Conservation (phyloP, 1,140 invertebrate genomes). For the Plectus sambesii region DNA sequence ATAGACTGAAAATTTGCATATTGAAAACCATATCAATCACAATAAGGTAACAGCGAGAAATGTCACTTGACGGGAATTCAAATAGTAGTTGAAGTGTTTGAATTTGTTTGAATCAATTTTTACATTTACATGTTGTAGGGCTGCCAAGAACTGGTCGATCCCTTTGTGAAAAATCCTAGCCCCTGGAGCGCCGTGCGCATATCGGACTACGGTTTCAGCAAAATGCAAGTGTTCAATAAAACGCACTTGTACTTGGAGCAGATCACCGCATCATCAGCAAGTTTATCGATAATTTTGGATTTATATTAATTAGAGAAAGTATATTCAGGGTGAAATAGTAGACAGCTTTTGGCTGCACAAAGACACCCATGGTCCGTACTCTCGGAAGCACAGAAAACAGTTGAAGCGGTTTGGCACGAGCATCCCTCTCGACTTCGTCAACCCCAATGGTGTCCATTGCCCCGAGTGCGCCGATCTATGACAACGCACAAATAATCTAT, state of each 20-base stretch:
- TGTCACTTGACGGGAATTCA: no score
- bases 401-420: constrained; percentile 7
- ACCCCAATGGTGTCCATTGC: no score
- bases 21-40: no score
- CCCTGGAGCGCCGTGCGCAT: constrained; percentile 70
- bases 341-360: constrained; percentile 17
- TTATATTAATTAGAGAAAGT: neutral
- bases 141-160: constrained; percentile 22
- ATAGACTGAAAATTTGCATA: no score
- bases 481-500: no score
- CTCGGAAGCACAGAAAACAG: neutral
- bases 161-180: constrained; percentile 50
- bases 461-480: no score
- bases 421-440: no score
- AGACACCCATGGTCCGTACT: constrained; percentile 13
- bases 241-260: constrained; percentile 58
- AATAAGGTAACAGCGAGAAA: no score
- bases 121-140: no score
- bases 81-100: constrained; percentile 1
- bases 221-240: neutral
- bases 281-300: neutral
- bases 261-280: constrained; percentile 57
- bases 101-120: constrained; percentile 41
- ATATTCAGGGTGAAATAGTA: constrained; percentile 12
- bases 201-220: constrained; percentile 70